Evolutionary conservation across 2,888 invertebrate species (phyloP), one percentile per base, ranked within the genome.

Genomic region (Agapostemon virescens): DNA sequence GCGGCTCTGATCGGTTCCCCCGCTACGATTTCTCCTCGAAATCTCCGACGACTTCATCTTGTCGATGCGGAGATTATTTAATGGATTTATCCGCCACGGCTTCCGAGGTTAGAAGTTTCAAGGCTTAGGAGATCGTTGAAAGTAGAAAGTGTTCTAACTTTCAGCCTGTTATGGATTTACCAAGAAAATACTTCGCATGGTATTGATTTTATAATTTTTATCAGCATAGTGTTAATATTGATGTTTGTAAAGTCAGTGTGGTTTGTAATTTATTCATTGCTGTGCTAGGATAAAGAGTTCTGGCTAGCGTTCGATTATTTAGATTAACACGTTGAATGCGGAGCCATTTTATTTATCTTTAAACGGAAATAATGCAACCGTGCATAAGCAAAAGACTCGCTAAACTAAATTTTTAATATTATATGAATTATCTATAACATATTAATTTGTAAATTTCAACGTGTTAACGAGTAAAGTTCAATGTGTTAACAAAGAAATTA

Each of bases 1-100:
- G 58, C 49, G 36, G 13, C 7, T 13, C 11, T 55, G 33, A 66
- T 23, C 52, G 66, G 61, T 49, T 26, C 49, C 23, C 42, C 49
- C 36, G 30, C 42, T 42, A 33, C 58, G 61, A 42, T 63, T 17
- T 11, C 23, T 61, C 36, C 33, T 15, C 9, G 17, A 26, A 66
- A 36, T 23, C 23, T 49, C 6, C 9, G 30, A 4, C 30, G 40
- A 75, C 69, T 38, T 63, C 20, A 63, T 75, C 38, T 69, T n/a
- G 26, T n/a, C 17, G 42, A 58, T 40, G 40, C 36, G 42, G n/a
- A n/a, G 40, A 61, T 71, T 61, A 23, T 6, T 71, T 42, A 42
- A 45, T 42, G 67, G 42, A 63, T 55, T 55, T 30, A 7, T 49
- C 49, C 5, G 49, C n/a, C 6, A 5, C 1, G 40, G 40, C 15